Evolutionary conservation across 2,113 vertebrate species (phyloP).

Genomic region (Phoxinus phoxinus): DNA sequence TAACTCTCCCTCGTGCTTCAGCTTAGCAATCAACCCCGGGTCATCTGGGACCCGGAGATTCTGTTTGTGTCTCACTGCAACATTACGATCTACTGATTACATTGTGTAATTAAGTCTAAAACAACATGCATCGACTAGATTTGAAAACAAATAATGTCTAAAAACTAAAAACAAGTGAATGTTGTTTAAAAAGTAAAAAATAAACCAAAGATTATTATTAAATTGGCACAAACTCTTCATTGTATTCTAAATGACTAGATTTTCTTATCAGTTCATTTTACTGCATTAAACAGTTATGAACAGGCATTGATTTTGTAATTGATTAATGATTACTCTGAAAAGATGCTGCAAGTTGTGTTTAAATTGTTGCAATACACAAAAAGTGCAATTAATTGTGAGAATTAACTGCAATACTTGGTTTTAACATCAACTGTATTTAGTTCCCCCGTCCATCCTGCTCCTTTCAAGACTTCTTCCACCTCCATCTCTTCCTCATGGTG

Average conservation of each 20-base stretch:
- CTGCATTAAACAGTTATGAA: too few species aligned
- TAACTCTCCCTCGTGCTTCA: slow-evolving; percentile 64
- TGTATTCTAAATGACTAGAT: neutral
- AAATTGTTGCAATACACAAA: neutral
- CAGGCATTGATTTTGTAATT: neutral
- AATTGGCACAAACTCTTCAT: too few species aligned
- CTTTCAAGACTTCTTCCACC: slow-evolving; percentile 47
- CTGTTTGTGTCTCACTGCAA: neutral
- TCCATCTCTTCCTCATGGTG: slow-evolving; percentile 65
- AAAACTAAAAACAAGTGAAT: neutral
- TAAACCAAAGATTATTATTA: neutral
- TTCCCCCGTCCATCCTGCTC: slow-evolving; percentile 36
- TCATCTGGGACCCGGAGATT: slow-evolving; percentile 19
- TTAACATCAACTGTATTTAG: slow-evolving; percentile 5
- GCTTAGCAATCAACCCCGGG: slow-evolving; percentile 45
- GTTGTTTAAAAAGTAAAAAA: neutral
- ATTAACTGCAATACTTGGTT: neutral
- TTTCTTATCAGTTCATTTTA: too few species aligned
- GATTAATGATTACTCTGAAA: neutral
- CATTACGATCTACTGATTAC: neutral
- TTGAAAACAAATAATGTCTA: neutral
- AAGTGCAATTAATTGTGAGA: neutral
- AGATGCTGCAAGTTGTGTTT: neutral
- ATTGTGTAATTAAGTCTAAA: neutral
- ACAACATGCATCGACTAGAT: neutral